phyloP scores from a whole-genome alignment of 2,113 vertebrate genomes.

The Callorhinus ursinus region DNA sequence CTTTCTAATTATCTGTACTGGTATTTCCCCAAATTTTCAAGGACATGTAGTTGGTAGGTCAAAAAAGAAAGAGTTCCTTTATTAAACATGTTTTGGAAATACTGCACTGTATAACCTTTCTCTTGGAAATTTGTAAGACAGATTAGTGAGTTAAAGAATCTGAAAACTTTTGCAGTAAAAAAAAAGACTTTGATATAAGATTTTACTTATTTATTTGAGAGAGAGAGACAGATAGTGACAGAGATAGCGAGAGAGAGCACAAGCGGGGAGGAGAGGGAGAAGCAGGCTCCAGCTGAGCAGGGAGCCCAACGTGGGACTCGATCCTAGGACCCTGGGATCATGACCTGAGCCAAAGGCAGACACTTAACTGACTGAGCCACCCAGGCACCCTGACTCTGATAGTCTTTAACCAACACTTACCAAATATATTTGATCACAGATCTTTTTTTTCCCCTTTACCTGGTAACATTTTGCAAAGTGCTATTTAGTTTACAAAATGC shows the following conservation, averaged over 20 bases:
- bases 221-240: no score
- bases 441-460: background rate
- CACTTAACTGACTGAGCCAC: no score
- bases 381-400: background rate
- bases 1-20: background rate
- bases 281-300: no score
- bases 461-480: background rate
- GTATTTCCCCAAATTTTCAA: background rate
- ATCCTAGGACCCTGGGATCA: no score
- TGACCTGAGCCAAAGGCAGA: no score
- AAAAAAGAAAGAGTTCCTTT: background rate
- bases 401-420: background rate
- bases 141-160: background rate
- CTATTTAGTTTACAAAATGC: slow-evolving; percentile 7
- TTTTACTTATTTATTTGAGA: no score
- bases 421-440: background rate
- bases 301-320: no score
- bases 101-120: background rate
- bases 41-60: background rate
- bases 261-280: no score
- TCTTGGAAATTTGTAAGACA: background rate
- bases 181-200: background rate
- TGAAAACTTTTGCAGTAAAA: background rate
- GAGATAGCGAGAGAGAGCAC: no score
- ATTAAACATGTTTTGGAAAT: background rate